These are phyloP conservation scores for Chrysaora quinquecirrha DNA, from an alignment of 30 jellyfish, hydroid and myxozoan genomes.

Conservation along the genomic window DNA sequence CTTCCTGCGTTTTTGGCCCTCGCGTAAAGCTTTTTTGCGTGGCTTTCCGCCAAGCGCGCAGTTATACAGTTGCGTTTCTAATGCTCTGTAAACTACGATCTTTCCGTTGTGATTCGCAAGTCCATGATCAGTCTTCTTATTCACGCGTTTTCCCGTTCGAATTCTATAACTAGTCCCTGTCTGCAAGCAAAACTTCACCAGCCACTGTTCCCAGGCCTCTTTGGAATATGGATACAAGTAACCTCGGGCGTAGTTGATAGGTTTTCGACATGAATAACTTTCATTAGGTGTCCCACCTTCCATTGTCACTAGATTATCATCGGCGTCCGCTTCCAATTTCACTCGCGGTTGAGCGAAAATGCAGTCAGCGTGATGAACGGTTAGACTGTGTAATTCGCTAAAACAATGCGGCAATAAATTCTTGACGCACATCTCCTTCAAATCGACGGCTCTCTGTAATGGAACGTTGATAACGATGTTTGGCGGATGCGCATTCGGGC, in stretches of 20 bases:
- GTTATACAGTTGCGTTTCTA: constrained; percentile 95
- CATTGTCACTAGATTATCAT: constrained; percentile 43
- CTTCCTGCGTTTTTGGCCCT: constrained; percentile 87
- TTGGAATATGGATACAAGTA: constrained; percentile 86
- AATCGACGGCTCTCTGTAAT: constrained; percentile 79
- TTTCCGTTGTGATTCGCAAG: constrained; percentile 98
- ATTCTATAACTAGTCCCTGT: constrained; percentile 92
- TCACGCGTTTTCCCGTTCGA: constrained; percentile 97
- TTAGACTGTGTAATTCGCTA: constrained; percentile 92
- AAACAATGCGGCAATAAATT: constrained; percentile 88
- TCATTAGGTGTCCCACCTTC: constrained; percentile 33
- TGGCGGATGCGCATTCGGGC: constrained; percentile 97
- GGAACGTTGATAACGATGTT: constrained; percentile 95
- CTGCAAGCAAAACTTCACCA: constrained; percentile 80
- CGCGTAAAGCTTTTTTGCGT: constrained; percentile 84
- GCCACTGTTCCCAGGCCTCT: constrained; percentile 96
- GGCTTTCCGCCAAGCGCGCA: constrained; percentile 99
- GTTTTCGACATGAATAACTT: constrained; percentile 63
- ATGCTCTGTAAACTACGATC: constrained; percentile 85
- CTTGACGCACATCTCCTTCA: constrained; percentile 87
- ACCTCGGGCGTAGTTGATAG: constrained; percentile 98
- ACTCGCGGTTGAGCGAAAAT: constrained; percentile 86
- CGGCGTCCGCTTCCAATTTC: constrained; percentile 1
- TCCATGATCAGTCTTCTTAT: constrained; percentile 96
- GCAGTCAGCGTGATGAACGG: constrained; percentile 98